These are phyloP conservation scores for Diphyllodes magnificus DNA, from an alignment of 2,113 vertebrate genomes.

Conservation along the genomic window DNA sequence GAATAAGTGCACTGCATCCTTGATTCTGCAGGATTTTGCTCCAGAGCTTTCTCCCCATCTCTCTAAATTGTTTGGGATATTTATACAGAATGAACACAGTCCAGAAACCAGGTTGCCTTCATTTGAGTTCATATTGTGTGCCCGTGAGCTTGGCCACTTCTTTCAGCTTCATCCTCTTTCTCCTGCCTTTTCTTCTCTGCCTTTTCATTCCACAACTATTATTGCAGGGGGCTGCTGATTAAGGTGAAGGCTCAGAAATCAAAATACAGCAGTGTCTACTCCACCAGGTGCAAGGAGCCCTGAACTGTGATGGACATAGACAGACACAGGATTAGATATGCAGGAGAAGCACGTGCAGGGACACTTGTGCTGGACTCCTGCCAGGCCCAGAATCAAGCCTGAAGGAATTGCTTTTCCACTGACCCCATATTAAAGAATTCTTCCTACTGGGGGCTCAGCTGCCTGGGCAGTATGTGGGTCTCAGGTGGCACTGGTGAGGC, in stretches of 20 bases:
- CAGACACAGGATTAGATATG: background rate
- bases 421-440: background rate
- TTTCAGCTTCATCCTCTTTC: background rate
- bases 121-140: background rate
- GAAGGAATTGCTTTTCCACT: background rate
- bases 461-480: background rate
- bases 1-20: background rate
- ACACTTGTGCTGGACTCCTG: fast-evolving
- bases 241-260: background rate
- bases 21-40: background rate
- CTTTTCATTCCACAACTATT: background rate
- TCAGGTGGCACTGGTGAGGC: background rate
- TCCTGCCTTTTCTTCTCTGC: background rate
- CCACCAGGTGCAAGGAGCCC: background rate
- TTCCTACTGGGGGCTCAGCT: background rate
- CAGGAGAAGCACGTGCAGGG: background rate
- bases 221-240: background rate
- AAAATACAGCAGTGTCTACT: background rate
- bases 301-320: background rate
- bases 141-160: background rate
- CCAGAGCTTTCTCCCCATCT: background rate
- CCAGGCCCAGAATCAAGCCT: background rate
- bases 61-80: background rate
- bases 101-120: background rate
- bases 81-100: background rate